phyloP scores from a whole-genome alignment of 2,888 invertebrate genomes.

The Apamea monoglypha region DNA sequence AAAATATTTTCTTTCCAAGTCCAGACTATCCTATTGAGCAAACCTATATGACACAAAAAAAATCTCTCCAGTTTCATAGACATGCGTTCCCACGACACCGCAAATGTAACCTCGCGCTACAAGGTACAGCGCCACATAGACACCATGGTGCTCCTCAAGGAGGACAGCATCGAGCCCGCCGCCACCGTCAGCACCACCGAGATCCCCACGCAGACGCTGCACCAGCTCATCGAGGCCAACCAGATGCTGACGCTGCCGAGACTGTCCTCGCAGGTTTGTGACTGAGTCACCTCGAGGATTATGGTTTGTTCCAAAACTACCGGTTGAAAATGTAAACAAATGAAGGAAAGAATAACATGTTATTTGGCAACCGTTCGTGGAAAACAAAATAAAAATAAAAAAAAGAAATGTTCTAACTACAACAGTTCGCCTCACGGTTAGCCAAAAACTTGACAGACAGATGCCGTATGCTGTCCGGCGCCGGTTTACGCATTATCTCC shows the following conservation, averaged over 20 bases:
- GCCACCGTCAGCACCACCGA: constrained; percentile 97
- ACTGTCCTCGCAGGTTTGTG: constrained; percentile 95
- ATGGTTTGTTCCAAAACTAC: neutral
- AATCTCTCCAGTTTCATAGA: constrained; percentile 91
- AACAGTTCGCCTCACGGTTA: neutral
- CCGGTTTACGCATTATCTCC: neutral
- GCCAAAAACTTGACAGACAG: neutral
- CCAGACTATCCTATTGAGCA: neutral
- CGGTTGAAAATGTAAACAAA: neutral
- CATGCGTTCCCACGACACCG: constrained; percentile 91
- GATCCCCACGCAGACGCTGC: constrained; percentile 96
- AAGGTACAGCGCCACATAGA: constrained; percentile 91
- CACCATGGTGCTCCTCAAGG: constrained; percentile 96
- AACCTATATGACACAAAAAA: neutral
- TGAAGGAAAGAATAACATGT: neutral
- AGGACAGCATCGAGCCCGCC: constrained; percentile 94
- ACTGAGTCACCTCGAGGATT: neutral
- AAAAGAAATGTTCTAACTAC: neutral
- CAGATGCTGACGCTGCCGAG: constrained; percentile 96
- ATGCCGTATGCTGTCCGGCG: neutral
- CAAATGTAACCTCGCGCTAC: constrained; percentile 92
- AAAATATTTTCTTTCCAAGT: neutral
- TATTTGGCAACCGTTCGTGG: neutral
- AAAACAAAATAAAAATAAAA: neutral
- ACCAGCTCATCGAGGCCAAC: constrained; percentile 96